phyloP scores from a whole-genome alignment of 2,888 invertebrate species.

The Chrysolina americana region DNA sequence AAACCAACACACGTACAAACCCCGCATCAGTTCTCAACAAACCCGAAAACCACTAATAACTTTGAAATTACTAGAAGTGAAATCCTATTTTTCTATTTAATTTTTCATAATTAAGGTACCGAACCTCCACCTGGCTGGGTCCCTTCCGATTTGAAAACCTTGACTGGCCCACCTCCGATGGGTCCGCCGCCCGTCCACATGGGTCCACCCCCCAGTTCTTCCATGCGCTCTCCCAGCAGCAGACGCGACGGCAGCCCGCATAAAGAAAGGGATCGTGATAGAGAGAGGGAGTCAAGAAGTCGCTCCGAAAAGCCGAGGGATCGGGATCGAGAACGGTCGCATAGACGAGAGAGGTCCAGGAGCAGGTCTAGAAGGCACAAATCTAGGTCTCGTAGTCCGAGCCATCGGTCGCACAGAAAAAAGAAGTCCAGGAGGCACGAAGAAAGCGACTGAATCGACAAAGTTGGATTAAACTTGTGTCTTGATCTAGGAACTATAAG shows the following conservation, averaged over 20 bases:
- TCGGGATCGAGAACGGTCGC: constrained; percentile 73
- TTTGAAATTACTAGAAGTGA: no score
- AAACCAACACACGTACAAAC: no score
- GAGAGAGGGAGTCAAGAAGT: constrained; percentile 70
- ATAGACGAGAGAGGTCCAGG: constrained; percentile 78
- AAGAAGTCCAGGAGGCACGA: constrained; percentile 81
- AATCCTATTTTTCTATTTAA: neutral
- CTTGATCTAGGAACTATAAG: neutral
- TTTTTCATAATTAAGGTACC: constrained; percentile 49
- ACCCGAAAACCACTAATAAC: no score
- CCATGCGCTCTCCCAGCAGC: constrained; percentile 50
- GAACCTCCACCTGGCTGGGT: constrained; percentile 72
- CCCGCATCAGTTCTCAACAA: no score
- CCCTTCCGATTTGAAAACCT: constrained; percentile 78
- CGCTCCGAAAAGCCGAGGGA: constrained; percentile 65
- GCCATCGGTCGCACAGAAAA: constrained; percentile 74
- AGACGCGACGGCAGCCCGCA: constrained; percentile 47
- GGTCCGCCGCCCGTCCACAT: constrained; percentile 63
- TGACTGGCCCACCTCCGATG: constrained; percentile 75
- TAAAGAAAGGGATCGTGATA: constrained; percentile 67
- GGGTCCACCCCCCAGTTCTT: constrained; percentile 61
- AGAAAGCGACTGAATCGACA: constrained; percentile 73
- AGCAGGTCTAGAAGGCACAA: constrained; percentile 79
- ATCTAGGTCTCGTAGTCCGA: constrained; percentile 80
- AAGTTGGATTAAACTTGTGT: constrained; percentile 25